A percentile compares a stretch with the other conserved stretches of the same genome.
phyloP scores from a whole-genome alignment of 2,113 vertebrate genomes.

The Chlorodrepanis virens region DNA sequence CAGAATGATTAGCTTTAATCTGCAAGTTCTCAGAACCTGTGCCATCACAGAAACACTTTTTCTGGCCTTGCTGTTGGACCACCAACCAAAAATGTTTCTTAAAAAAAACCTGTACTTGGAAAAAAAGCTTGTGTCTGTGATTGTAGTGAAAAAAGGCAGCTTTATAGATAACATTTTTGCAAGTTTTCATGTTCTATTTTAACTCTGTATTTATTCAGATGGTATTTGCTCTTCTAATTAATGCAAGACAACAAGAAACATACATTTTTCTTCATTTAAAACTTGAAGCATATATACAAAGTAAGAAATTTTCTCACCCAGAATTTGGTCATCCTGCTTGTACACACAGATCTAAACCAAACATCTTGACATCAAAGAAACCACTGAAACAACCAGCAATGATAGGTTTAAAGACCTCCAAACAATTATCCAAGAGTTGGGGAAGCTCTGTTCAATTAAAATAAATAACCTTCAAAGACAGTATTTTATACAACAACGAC shows the following conservation, averaged over 20 bases:
- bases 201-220: not conserved
- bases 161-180: not conserved
- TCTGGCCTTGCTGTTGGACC: not conserved
- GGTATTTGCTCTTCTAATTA: not conserved
- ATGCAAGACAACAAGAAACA: not conserved
- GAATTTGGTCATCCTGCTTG: not conserved
- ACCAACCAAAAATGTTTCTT: not conserved
- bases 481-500: not conserved
- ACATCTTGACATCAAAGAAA: not conserved
- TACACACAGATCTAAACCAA: not conserved
- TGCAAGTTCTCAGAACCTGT: not conserved
- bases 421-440: not conserved
- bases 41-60: not conserved
- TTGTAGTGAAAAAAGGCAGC: accelerated
- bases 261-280: not conserved
- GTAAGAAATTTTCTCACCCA: not conserved
- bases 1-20: not conserved
- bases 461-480: not conserved
- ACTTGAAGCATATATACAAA: not conserved
- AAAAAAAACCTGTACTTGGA: no score
- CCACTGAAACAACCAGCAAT: not conserved
- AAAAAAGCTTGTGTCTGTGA: not conserved
- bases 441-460: not conserved
- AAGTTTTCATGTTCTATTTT: no score
- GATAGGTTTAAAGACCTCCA: not conserved